phyloP scores from a whole-genome alignment of 2,113 vertebrate species.

The Pterocles orientalis region DNA sequence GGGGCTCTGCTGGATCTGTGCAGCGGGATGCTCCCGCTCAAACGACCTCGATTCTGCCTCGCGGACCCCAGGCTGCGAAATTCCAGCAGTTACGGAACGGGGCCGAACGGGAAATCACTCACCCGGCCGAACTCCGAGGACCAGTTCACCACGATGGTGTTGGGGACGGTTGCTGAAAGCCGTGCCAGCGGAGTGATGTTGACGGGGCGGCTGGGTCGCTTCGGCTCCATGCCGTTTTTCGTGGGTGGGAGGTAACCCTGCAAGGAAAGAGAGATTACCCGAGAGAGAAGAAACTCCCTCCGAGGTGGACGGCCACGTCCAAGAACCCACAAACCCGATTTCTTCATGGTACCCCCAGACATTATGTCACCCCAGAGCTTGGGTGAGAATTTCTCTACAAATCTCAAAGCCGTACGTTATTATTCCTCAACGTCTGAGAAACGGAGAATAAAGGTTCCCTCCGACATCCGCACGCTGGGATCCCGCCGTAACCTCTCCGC shows the following conservation, averaged over 20 bases:
- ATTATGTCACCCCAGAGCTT: not conserved
- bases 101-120: not conserved
- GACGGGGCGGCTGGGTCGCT: conserved; percentile 77
- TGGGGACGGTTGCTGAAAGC: conserved; percentile 75
- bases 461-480: accelerated
- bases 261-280: not conserved
- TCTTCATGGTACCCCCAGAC: not conserved
- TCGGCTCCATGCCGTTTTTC: conserved; percentile 77
- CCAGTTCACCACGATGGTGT: conserved; percentile 79
- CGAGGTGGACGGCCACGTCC: accelerated
- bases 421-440: not conserved
- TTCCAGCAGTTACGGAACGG: not conserved
- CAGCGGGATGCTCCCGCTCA: not conserved
- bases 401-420: not conserved
- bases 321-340: not conserved
- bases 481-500: not conserved
- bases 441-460: not conserved
- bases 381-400: not conserved
- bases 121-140: conserved; percentile 80
- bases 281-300: not conserved
- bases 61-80: not conserved
- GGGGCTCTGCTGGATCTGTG: not conserved
- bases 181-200: conserved; percentile 77
- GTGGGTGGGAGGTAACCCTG: conserved; percentile 80
- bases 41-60: accelerated